phyloP scores from a whole-genome alignment of 2,888 invertebrate genomes.

The Cephus nigrinus region DNA sequence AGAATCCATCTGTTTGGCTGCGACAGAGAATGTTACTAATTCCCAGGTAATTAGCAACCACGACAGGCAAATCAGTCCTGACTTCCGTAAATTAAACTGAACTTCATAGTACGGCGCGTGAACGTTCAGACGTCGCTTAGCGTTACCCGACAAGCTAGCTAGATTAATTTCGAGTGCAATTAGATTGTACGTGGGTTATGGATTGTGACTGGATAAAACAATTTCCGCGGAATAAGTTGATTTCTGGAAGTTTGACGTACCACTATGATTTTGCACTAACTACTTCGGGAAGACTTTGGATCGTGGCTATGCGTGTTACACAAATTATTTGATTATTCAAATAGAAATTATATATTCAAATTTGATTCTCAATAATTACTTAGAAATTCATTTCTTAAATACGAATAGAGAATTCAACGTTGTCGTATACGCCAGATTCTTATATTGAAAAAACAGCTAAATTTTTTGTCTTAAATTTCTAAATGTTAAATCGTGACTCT shows the following conservation, averaged over 20 bases:
- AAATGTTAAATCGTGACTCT: no score
- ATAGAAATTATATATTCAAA: neutral
- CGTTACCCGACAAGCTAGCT: conserved; percentile 10
- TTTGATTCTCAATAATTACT: neutral
- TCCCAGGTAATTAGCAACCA: conserved; percentile 14
- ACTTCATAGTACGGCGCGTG: conserved; percentile 4
- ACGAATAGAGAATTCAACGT: no score
- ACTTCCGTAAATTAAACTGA: conserved; percentile 17
- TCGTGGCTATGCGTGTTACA: neutral
- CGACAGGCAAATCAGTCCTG: conserved; percentile 18
- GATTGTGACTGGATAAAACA: neutral
- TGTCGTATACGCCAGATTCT: neutral
- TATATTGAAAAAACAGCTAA: neutral
- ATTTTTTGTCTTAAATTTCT: neutral
- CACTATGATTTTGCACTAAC: neutral
- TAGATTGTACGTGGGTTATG: conserved; percentile 26
- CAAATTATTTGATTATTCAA: neutral
- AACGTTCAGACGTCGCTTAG: neutral
- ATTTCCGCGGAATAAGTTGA: neutral
- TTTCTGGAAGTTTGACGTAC: neutral
- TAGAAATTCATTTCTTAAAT: neutral
- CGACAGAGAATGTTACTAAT: conserved; percentile 10
- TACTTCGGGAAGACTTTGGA: neutral
- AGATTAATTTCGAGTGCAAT: conserved; percentile 39
- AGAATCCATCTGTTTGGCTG: neutral